Evolutionary conservation across 2,113 vertebrate genomes (phyloP), one percentile per base, ranked within the genome.

Genomic region (Pygoscelis antarcticus): DNA sequence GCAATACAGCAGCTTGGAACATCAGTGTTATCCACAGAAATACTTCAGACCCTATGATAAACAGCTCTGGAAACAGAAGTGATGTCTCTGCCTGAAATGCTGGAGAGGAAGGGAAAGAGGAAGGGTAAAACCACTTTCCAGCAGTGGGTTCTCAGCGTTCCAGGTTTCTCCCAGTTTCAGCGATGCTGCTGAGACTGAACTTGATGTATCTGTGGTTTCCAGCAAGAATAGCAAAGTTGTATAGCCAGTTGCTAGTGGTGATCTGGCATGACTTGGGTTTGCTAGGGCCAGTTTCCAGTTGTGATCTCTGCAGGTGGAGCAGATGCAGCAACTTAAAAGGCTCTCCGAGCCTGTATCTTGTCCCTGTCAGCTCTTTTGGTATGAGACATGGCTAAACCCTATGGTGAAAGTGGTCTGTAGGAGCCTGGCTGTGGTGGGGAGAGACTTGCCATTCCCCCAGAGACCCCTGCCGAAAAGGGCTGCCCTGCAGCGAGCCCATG

Each of bases 401-500:
- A 1, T 4, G 16, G 26, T 34, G 25, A 15, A 47, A 58, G 29
- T 5, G 23, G 3, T 16, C 49, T 87, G 49, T 4, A 10, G 57
- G 69, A 61, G 52, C 32, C 16, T 57, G 58, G 44, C 49, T 57
- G 29, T 13, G 17, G 8, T 65, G 51, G 36, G 27, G 42, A 68
- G 42, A 71, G 11, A 26, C 2, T 61, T 61, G 2, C 3, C 14
- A 1, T 22, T 40, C 14, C 38, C 14, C 14, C 25, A 32, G 61
- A 30, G 69, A 54, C 20, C 20, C 19, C 38, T 52, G 68, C 14
- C 0, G 3, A 3, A 66, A 64, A 77, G 16, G 29, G 49, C 70
- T 72, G 69, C 46, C 49, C 42, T 18, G 60, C 72, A 81, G 77
- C 0, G 2, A 84, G 40, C 21, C 30, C 11, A 0, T 0, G 0